Conservation (phyloP, 2,888 invertebrate genomes). For the Zygothrica quintamaculata region DNA sequence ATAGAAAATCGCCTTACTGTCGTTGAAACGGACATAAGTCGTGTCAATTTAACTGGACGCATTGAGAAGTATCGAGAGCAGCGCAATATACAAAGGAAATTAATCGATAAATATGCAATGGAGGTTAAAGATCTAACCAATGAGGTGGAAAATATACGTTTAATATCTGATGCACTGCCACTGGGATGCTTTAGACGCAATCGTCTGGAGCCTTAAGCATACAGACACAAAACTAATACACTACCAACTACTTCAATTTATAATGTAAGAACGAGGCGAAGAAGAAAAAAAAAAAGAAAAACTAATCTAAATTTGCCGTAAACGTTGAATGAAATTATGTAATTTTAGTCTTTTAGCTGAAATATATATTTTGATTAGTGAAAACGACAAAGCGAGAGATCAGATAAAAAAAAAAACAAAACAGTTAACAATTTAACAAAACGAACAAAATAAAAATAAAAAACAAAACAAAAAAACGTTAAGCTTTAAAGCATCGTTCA, state of each 20-base stretch:
- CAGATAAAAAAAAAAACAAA: conserved; percentile 26
- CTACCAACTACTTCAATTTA: conserved; percentile 75
- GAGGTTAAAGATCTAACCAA: conserved; percentile 89
- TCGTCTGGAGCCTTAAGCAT: conserved; percentile 87
- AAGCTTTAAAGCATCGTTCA: conserved; percentile 67
- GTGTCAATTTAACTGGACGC: conserved; percentile 90
- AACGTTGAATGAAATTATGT: conserved; percentile 77
- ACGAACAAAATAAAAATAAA: conserved; percentile 3
- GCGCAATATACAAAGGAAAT: conserved; percentile 88
- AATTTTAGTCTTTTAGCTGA: conserved; percentile 77
- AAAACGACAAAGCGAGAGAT: conserved; percentile 37
- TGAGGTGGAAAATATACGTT: conserved; percentile 93
- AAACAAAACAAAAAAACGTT: conserved; percentile 30
- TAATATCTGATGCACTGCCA: conserved; percentile 92
- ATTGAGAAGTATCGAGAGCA: conserved; percentile 90
- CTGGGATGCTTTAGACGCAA: conserved; percentile 92
- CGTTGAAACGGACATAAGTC: conserved; percentile 89
- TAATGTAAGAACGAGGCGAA: conserved; percentile 61
- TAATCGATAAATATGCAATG: conserved; percentile 92
- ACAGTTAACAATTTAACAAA: too few relatives aligned
- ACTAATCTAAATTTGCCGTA: conserved; percentile 60
- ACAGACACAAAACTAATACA: conserved; percentile 26
- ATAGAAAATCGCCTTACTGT: conserved; percentile 88
- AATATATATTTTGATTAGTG: conserved; percentile 76
- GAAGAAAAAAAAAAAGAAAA: conserved; percentile 47